phyloP scores from a whole-genome alignment of 2,113 vertebrate species.

The Miniopterus natalensis region DNA sequence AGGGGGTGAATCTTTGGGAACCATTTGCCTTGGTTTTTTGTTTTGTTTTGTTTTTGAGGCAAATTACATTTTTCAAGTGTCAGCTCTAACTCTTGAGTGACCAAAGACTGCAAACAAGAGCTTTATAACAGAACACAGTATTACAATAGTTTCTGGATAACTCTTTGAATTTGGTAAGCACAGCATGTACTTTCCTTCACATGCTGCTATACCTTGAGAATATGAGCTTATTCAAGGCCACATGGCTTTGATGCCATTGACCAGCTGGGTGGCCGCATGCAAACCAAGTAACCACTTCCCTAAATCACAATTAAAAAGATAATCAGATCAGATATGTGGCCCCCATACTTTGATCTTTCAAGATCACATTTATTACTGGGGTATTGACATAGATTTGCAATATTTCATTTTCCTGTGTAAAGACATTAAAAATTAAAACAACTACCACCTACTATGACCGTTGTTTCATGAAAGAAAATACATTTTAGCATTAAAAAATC shows the following conservation, averaged over 20 bases:
- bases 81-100: background rate
- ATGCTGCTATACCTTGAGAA: background rate
- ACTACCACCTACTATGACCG: background rate
- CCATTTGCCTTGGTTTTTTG: background rate
- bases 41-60: background rate
- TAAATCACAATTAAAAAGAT: background rate
- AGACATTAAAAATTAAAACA: conserved; percentile 26
- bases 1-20: background rate
- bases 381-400: background rate
- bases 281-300: background rate
- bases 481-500: background rate
- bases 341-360: background rate
- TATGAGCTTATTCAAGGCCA: background rate
- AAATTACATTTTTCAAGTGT: conserved; percentile 16
- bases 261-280: too few species aligned
- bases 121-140: background rate
- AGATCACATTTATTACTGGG: background rate
- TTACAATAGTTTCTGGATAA: background rate
- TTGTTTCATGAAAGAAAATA: conserved; percentile 39
- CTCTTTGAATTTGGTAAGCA: background rate
- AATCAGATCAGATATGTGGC: background rate
- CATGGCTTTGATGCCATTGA: background rate
- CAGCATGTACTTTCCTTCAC: background rate
- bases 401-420: background rate
- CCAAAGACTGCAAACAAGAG: background rate